Evolutionary conservation across 1,140 invertebrate genomes (phyloP).

Genomic region (Triops longicaudatus): DNA sequence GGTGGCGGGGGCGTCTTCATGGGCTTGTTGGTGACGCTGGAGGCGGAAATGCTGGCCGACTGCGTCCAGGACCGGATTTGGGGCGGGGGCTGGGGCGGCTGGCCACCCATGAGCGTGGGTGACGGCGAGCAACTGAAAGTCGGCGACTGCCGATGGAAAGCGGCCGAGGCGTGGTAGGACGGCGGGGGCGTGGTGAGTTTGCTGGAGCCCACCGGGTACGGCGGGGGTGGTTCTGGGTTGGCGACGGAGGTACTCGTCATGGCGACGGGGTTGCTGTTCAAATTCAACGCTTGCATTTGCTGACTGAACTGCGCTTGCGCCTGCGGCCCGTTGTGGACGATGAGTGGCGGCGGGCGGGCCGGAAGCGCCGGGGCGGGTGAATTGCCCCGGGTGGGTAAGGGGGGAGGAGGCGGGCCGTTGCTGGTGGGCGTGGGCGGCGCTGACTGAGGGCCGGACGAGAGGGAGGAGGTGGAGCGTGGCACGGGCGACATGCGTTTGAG

Average conservation of each 20-base stretch:
- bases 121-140: slow-evolving; percentile 29
- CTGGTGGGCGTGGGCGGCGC: background rate
- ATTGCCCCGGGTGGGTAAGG: slow-evolving; percentile 48
- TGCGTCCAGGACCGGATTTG: slow-evolving; percentile 26
- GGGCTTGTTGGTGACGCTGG: slow-evolving; percentile 55
- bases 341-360: slow-evolving; percentile 57
- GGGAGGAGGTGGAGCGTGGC: slow-evolving; percentile 38
- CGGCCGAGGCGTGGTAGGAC: slow-evolving; percentile 62
- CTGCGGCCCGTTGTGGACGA: slow-evolving; percentile 70
- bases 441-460: background rate
- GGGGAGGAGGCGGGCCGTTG: slow-evolving; percentile 37
- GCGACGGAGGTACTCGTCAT: slow-evolving; percentile 40
- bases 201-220: slow-evolving; percentile 53
- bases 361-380: slow-evolving; percentile 57
- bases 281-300: slow-evolving; percentile 73
- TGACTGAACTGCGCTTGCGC: slow-evolving; percentile 74
- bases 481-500: slow-evolving; percentile 76
- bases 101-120: slow-evolving; percentile 29
- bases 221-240: slow-evolving; percentile 62
- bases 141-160: slow-evolving; percentile 22
- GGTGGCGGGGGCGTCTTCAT: slow-evolving; percentile 65
- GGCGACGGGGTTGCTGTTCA: slow-evolving; percentile 52
- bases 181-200: slow-evolving; percentile 57
- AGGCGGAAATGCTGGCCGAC: slow-evolving; percentile 40
- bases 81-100: slow-evolving; percentile 29